Base-by-base conservation (phyloP, 2,113 vertebrate genomes). In the Scomber colias region DNA sequence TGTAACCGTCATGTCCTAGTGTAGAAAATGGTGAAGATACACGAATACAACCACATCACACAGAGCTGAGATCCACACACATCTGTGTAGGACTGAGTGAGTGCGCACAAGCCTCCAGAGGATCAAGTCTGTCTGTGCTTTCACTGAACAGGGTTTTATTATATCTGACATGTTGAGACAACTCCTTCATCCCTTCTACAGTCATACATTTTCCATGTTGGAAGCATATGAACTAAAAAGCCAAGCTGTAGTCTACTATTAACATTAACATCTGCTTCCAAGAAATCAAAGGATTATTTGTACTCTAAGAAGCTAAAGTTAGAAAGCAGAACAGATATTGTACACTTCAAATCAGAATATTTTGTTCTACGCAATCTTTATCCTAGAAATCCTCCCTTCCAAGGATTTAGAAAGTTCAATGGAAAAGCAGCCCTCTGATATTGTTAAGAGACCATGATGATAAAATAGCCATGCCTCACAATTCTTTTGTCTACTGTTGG, bases 1-100 rank as follows among this genome's bases (percentile, higher is more conserved):
- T 9, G 21, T 24, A 76, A 53, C 60, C 35, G 8, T 40, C 35
- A 7, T 40, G 35, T 40, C 35, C 35, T 40, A 65, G 3, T 81
- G 60, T 0, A 15, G 44, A n/a, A 30, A 51, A 70, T 4, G 16
- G 15, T 48, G 11, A 11, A 40, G 53, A 48, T 35, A 12, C 30
- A 60, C 10, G 45, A 31, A 51, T 5, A 65, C 48, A n/a, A 62
- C 82, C 61, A 67, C 77, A 71, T 66, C 49, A 74, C 2, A 79
- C 31, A 49, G 27, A 65, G 12, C 31, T 24, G 1, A 66, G 10
- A 71, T 50, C 60, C 61, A 68, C 27, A 50, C 27, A 75, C 57
- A 46, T 59, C 50, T 63, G 66, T 24, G 6, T 17, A 57, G 17
- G 45, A 45, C 59, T 11, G 30, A 12, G 11, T 8, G 35, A 40